A percentile compares a stretch with the other conserved stretches of the same genome.
These are phyloP conservation scores for Onychorhynchus coronatus DNA, from an alignment of 2,113 vertebrate genomes.

Conservation along the genomic window DNA sequence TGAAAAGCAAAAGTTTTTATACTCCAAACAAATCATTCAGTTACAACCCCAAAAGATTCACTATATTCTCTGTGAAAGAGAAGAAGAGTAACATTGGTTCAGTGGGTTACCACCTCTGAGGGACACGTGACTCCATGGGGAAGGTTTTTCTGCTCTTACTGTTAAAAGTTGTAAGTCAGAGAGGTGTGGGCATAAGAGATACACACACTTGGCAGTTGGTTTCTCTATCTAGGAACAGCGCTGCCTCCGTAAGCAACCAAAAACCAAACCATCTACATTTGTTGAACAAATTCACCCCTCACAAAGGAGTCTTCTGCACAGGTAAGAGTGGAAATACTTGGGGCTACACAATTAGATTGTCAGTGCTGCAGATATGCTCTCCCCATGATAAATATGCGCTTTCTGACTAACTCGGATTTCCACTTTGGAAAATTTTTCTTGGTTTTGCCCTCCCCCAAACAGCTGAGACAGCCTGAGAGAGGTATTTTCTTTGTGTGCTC, in stretches of 20 bases:
- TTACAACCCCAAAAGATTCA: neutral
- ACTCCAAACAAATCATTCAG: neutral
- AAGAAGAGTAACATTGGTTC: neutral
- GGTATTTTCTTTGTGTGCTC: neutral
- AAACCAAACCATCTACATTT: neutral
- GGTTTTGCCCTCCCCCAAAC: neutral
- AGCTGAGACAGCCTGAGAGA: neutral
- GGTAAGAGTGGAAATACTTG: neutral
- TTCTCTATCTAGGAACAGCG: neutral
- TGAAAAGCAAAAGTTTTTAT: neutral
- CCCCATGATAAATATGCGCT: neutral
- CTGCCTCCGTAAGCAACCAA: neutral
- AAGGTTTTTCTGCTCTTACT: neutral
- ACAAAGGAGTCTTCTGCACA: neutral
- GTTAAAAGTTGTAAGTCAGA: neutral
- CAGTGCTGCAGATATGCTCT: neutral
- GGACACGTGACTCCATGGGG: accelerated
- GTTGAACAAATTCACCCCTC: neutral
- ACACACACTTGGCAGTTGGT: no score
- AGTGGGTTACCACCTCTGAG: neutral
- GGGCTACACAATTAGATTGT: neutral
- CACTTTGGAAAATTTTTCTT: neutral
- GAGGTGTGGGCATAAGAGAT: neutral
- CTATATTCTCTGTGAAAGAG: neutral
- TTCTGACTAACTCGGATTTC: neutral